These are phyloP conservation scores for Scatophagus argus DNA, from an alignment of 2,113 vertebrate genomes.

Conservation along the genomic window DNA sequence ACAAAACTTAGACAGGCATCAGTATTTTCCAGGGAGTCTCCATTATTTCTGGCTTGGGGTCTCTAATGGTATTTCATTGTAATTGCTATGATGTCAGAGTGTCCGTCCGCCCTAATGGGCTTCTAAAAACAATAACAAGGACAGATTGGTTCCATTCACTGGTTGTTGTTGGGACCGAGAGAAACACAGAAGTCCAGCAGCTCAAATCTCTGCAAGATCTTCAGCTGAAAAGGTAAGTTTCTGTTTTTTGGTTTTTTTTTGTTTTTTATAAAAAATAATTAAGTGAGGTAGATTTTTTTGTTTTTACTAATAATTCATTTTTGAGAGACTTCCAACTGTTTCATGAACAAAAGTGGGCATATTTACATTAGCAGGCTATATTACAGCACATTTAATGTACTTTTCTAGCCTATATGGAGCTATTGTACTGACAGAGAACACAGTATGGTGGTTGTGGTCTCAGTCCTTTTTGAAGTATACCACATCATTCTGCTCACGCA, in stretches of 20 bases:
- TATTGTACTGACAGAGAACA: neutral
- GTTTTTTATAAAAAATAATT: too few species aligned
- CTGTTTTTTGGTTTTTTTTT: too few species aligned
- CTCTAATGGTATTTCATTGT: conserved; percentile 79
- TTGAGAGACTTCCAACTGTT: neutral
- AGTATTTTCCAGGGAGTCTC: conserved; percentile 79
- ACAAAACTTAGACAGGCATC: conserved; percentile 72
- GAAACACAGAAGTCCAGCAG: conserved; percentile 55
- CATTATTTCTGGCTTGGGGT: conserved; percentile 76
- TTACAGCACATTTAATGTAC: neutral
- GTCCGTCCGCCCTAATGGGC: conserved; percentile 69
- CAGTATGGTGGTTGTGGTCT: neutral
- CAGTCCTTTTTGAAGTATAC: conserved; percentile 4
- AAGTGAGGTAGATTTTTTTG: too few species aligned
- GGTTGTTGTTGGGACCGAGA: conserved; percentile 37
- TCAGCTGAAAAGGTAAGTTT: conserved; percentile 47
- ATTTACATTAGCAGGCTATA: neutral
- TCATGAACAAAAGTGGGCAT: neutral
- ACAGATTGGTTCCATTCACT: conserved; percentile 72
- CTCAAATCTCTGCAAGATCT: conserved; percentile 40
- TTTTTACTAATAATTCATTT: neutral
- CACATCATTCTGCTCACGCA: conserved; percentile 21
- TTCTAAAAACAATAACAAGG: conserved; percentile 72
- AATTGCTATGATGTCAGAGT: conserved; percentile 83
- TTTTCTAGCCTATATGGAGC: neutral